A percentile compares a stretch with the other conserved stretches of the same genome.
Evolutionary conservation across 2,888 invertebrate genomes (phyloP).

Genomic region (Tanytarsus gracilentus): DNA sequence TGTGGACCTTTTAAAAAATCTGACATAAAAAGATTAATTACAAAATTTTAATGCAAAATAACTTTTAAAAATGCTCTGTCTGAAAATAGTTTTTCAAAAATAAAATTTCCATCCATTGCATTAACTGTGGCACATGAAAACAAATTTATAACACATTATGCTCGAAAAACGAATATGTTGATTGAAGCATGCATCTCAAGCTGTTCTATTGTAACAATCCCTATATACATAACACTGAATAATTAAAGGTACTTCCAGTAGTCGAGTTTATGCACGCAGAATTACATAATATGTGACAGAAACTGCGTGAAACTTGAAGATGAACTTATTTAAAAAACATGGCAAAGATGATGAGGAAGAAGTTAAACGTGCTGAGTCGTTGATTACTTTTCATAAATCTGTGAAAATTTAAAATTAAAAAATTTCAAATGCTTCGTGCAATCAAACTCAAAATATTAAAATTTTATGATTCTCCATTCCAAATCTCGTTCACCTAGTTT

Average conservation of each 20-base stretch:
- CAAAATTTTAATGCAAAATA: too few relatives aligned
- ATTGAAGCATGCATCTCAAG: too few relatives aligned
- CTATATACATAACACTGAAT: too few relatives aligned
- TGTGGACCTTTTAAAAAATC: too few relatives aligned
- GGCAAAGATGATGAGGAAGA: constrained; percentile 3
- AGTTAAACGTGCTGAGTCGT: not conserved
- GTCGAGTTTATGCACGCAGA: constrained; percentile 7
- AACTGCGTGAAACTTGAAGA: constrained; percentile 6
- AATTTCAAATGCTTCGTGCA: not conserved
- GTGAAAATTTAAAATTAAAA: not conserved
- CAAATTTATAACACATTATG: too few relatives aligned
- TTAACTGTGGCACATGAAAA: too few relatives aligned
- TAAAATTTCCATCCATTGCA: too few relatives aligned
- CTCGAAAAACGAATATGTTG: too few relatives aligned
- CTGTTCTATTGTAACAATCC: not conserved
- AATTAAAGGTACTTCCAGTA: constrained; percentile 2
- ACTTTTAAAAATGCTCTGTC: too few relatives aligned
- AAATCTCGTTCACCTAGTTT: constrained; percentile 14
- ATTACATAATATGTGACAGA: not conserved
- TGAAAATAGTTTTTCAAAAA: too few relatives aligned
- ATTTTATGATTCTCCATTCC: not conserved
- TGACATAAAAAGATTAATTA: too few relatives aligned
- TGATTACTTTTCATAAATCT: not conserved
- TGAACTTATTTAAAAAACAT: not conserved
- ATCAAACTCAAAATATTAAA: not conserved